Percentiles rank a stretch among this genome's conserved stretches.
phyloP scores from a whole-genome alignment of 2,797 vertebrate species.

The Muscicapa striata region DNA sequence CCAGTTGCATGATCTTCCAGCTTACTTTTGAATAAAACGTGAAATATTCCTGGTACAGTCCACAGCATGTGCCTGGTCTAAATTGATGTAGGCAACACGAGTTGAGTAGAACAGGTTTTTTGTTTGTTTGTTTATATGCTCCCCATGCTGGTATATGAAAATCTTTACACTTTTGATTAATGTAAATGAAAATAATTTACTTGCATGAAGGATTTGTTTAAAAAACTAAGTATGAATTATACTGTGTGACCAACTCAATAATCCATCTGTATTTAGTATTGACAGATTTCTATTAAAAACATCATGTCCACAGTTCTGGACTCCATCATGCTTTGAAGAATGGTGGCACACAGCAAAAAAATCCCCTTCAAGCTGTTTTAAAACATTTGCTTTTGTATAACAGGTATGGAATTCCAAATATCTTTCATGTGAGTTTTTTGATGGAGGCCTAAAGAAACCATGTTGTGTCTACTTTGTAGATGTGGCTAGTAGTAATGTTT shows the following conservation, averaged over 20 bases:
- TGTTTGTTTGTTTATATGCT: neutral
- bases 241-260: neutral
- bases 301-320: neutral
- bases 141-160: neutral
- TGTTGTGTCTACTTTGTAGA: neutral
- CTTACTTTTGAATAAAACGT: neutral
- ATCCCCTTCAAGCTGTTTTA: neutral
- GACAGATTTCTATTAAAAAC: neutral
- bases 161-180: neutral
- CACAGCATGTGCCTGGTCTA: neutral
- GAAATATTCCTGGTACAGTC: neutral
- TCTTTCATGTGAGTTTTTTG: neutral
- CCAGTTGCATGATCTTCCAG: neutral
- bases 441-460: neutral
- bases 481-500: neutral
- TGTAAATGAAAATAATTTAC: neutral
- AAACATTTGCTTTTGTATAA: neutral
- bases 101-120: neutral
- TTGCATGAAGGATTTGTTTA: neutral
- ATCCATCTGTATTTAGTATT: neutral
- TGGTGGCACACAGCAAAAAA: neutral
- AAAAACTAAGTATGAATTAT: neutral
- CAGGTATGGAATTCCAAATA: neutral
- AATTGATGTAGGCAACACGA: neutral
- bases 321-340: neutral